Conservation (phyloP, 35 echinoderm and acorn worm genomes). For the Holothuria glaberrima region DNA sequence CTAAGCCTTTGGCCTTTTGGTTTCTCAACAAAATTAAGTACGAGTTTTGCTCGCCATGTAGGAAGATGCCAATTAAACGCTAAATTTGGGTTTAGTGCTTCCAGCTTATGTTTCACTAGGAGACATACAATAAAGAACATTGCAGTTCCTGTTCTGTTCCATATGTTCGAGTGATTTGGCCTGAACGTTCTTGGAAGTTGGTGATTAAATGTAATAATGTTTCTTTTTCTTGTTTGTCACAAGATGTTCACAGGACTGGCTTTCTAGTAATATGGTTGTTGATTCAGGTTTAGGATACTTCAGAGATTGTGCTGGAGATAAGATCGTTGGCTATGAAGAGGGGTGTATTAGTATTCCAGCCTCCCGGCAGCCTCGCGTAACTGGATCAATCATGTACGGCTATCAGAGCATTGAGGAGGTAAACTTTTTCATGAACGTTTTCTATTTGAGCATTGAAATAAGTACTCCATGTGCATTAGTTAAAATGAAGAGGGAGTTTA, state of each 20-base stretch:
- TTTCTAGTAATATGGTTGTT: background rate
- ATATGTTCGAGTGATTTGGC: too few relatives aligned
- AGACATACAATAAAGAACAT: too few relatives aligned
- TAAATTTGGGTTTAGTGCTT: too few relatives aligned
- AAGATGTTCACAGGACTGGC: constrained; percentile 40
- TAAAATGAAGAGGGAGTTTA: background rate
- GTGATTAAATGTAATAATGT: too few relatives aligned
- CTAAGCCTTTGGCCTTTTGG: too few relatives aligned
- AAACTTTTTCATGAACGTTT: background rate
- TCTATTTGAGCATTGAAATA: background rate
- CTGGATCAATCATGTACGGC: constrained; percentile 53
- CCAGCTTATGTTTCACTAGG: too few relatives aligned
- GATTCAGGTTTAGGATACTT: background rate
- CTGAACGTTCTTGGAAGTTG: too few relatives aligned
- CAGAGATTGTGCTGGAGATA: constrained; percentile 27
- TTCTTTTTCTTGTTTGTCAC: too few relatives aligned
- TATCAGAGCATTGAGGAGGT: background rate
- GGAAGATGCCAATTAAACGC: too few relatives aligned
- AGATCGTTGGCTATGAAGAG: constrained; percentile 45
- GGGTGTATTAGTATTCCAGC: constrained; percentile 10
- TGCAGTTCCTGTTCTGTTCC: too few relatives aligned
- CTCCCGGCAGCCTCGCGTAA: background rate
- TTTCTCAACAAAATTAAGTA: too few relatives aligned
- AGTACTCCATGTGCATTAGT: background rate
- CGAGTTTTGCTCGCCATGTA: too few relatives aligned